Evolutionary conservation across 1,140 invertebrate genomes (phyloP), one percentile per base, ranked within the genome.

Genomic region (Cephus cinctus): DNA sequence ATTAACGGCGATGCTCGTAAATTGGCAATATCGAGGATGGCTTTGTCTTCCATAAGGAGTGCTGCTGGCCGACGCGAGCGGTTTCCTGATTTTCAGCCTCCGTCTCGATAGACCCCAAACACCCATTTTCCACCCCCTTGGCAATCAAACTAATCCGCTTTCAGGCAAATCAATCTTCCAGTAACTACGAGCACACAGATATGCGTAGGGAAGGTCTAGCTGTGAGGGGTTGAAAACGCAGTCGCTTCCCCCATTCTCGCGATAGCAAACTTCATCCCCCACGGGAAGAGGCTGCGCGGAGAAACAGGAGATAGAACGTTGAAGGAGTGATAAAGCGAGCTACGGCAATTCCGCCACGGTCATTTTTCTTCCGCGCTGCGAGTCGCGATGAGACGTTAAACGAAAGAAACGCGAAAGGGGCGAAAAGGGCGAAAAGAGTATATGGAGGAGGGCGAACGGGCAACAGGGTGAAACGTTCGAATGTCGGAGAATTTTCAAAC

Each of bases 311-410:
- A 31, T 9, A 21, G 21, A 14, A 1, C 9, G 25, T 14, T 9
- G 8, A 43, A 22, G 50, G 41, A 18, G 46, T 22, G 21, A 27
- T 27, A 30, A 45, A 16, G 14, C 23, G 16, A 5, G 21, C 32
- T 30, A 15, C 22, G 23, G 32, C 47, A 44, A 52, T 52, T 52
- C 38, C 47, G 40, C 50, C 32, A 32, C 18, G 6, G n/a, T n/a
- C 6, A 27, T 27, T 27, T 27, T 27, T 27, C 25, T 6, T 8
- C n/a, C 25, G 25, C 25, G 25, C 25, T 27, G 6, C n/a, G n/a
- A n/a, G n/a, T n/a, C n/a, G n/a, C n/a, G n/a, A n/a, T n/a, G n/a
- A n/a, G n/a, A n/a, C n/a, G 6, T 27, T 27, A 6, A n/a, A 27
- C 6, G 25, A 27, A 27, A 27, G 25, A 27, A 27, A n/a, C n/a